A percentile compares a stretch with the other conserved stretches of the same genome.
Evolutionary conservation across 2,888 invertebrate genomes (phyloP).

Genomic region (Chaetogeoica ovagalla): DNA sequence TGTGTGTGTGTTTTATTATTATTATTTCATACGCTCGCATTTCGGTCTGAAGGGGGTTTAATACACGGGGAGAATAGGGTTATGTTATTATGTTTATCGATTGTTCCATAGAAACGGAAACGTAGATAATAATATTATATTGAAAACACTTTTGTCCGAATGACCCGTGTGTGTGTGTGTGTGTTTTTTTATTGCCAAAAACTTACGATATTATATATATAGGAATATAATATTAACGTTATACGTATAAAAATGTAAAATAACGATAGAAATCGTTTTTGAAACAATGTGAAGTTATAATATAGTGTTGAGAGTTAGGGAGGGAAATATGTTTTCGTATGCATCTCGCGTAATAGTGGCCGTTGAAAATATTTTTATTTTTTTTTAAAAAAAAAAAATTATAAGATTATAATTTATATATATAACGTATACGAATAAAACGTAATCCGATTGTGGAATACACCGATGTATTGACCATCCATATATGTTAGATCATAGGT

Average conservation of each 20-base stretch:
- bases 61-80: slow-evolving; percentile 11
- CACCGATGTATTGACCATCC: too few relatives aligned
- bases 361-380: too few relatives aligned
- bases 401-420: too few relatives aligned
- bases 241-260: background rate
- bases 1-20: too few relatives aligned
- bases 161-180: slow-evolving; percentile 6
- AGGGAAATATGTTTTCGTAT: too few relatives aligned
- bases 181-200: background rate
- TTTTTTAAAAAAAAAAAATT: too few relatives aligned
- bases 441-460: too few relatives aligned
- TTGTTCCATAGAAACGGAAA: slow-evolving; percentile 53
- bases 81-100: slow-evolving; percentile 52
- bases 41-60: background rate
- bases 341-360: too few relatives aligned
- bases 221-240: background rate
- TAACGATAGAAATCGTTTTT: background rate
- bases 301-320: too few relatives aligned
- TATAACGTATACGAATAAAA: too few relatives aligned
- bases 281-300: too few relatives aligned
- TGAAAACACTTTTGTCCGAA: slow-evolving; percentile 34
- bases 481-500: too few relatives aligned
- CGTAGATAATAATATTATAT: slow-evolving; percentile 18
- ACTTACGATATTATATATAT: background rate
- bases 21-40: slow-evolving; percentile 9